phyloP scores from a whole-genome alignment of 2,888 invertebrate genomes.

The Microctonus brassicae region DNA sequence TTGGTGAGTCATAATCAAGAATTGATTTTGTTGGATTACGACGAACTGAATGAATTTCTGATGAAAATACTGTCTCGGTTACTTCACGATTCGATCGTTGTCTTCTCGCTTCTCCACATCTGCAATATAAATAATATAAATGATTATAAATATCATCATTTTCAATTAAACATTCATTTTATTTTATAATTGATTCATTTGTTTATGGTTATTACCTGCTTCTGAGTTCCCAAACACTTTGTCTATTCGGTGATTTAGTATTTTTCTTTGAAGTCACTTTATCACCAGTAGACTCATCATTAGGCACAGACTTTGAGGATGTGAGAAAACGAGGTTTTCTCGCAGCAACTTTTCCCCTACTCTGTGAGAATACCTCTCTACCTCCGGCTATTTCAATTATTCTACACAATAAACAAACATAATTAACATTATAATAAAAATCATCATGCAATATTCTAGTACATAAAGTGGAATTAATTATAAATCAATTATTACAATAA shows the following conservation, averaged over 20 bases:
- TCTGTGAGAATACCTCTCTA: constrained; percentile 86
- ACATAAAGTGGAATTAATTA: background rate
- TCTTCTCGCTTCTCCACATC: constrained; percentile 68
- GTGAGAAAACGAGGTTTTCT: constrained; percentile 76
- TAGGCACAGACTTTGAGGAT: constrained; percentile 64
- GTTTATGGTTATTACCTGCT: constrained; percentile 66
- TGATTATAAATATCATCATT: background rate
- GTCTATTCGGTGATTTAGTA: constrained; percentile 72
- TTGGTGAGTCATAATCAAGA: constrained; percentile 67
- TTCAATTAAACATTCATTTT: background rate
- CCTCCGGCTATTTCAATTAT: constrained; percentile 86
- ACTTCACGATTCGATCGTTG: constrained; percentile 72
- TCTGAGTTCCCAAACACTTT: constrained; percentile 75
- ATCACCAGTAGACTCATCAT: constrained; percentile 66
- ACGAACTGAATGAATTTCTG: constrained; percentile 75
- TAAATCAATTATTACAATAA: background rate
- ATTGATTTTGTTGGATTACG: constrained; percentile 69
- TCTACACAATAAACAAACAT: constrained; percentile 59
- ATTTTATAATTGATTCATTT: background rate
- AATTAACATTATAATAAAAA: constrained; percentile 20
- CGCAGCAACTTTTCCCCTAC: constrained; percentile 80
- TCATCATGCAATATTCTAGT: background rate
- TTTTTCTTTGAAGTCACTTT: constrained; percentile 68
- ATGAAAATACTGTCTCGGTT: constrained; percentile 76
- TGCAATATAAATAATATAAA: constrained; percentile 50